A percentile compares a stretch with the other conserved stretches of the same genome.
phyloP scores from a whole-genome alignment of 2,797 vertebrate species.

The Eremophila alpestris region DNA sequence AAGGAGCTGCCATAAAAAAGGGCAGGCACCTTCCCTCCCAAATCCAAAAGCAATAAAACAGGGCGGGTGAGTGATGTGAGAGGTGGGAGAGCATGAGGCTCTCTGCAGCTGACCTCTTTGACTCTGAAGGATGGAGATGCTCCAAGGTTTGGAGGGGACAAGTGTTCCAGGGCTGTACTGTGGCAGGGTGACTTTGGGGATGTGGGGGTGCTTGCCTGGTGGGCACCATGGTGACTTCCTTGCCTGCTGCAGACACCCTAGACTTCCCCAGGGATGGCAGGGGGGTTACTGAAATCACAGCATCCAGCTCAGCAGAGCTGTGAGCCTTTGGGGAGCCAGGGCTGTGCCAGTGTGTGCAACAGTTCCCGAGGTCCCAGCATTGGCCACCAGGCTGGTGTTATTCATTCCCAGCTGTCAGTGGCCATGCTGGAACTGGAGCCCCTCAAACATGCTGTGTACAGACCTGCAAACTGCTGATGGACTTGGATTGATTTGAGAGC shows the following conservation, averaged over 20 bases:
- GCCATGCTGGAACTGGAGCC: not conserved
- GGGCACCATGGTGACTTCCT: not conserved
- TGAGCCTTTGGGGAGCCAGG: not conserved
- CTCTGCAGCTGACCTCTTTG: not conserved
- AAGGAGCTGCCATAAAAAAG: not conserved
- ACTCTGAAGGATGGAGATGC: not conserved
- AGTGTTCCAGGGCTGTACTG: fast-evolving
- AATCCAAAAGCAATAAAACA: not conserved
- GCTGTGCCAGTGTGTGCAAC: not conserved
- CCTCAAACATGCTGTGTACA: not conserved
- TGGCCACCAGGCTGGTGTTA: fast-evolving
- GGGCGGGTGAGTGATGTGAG: fast-evolving
- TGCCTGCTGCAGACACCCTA: too few species aligned
- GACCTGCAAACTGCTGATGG: not conserved
- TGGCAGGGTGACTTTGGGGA: not conserved
- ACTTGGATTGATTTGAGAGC: not conserved
- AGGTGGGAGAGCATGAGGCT: not conserved
- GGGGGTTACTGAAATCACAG: not conserved
- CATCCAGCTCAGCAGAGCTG: not conserved
- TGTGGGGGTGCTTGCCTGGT: fast-evolving
- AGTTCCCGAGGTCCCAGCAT: too few species aligned
- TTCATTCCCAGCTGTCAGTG: not conserved
- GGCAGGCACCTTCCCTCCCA: not conserved
- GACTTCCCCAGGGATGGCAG: fast-evolving
- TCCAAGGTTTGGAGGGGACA: not conserved